Evolutionary conservation across 2,113 vertebrate species (phyloP).

Genomic region (Carassius auratus): DNA sequence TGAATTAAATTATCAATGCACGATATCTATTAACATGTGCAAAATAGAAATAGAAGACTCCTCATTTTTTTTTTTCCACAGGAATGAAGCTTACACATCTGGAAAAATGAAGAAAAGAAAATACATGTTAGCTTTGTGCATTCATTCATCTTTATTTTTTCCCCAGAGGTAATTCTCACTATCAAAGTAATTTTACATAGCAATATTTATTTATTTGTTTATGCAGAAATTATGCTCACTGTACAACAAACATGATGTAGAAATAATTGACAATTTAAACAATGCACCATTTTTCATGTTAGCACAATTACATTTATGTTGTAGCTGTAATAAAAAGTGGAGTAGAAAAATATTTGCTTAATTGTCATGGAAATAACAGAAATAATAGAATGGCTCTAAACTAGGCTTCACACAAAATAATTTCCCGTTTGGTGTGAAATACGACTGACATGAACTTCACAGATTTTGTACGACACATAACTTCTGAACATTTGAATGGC

Average conservation of each 20-base stretch:
- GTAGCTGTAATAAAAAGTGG: not conserved
- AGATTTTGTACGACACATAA: not conserved
- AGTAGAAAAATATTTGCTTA: not conserved
- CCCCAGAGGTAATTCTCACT: too few relatives aligned
- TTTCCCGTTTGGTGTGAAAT: not conserved
- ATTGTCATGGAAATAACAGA: not conserved
- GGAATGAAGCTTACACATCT: constrained; percentile 72
- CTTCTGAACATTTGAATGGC: not conserved
- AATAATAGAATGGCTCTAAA: not conserved
- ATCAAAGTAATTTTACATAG: too few relatives aligned
- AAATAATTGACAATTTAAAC: not conserved
- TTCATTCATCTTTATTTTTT: not conserved
- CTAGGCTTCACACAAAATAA: not conserved
- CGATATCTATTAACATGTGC: constrained; percentile 79
- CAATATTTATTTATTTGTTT: not conserved
- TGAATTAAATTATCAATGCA: constrained; percentile 79
- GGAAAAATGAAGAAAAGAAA: constrained; percentile 35
- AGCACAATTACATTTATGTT: not conserved
- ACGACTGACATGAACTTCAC: not conserved
- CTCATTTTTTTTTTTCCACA: constrained; percentile 63
- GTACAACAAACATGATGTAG: not conserved
- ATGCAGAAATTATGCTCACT: not conserved
- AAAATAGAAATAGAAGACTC: constrained; percentile 79
- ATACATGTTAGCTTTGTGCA: constrained; percentile 14
- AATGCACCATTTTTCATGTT: not conserved